Percentiles rank a stretch among this genome's conserved stretches.
Conservation (phyloP, 2,797 vertebrate species). For the Parambassis ranga region DNA sequence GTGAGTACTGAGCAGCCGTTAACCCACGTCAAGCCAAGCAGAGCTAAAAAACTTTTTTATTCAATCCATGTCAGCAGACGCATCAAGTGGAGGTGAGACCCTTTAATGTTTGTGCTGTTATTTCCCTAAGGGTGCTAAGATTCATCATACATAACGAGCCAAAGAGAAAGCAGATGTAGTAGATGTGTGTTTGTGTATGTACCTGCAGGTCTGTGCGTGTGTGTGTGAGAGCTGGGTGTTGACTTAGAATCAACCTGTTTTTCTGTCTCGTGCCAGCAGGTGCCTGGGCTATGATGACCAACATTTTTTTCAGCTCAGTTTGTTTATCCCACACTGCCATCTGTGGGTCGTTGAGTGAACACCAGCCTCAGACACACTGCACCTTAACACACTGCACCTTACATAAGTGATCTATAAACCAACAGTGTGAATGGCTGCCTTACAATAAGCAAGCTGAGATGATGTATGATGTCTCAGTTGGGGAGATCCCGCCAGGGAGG, state of each 20-base stretch:
- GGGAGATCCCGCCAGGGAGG: conserved; percentile 20
- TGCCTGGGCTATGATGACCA: conserved; percentile 17
- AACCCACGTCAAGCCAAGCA: background rate
- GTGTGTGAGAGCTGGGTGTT: background rate
- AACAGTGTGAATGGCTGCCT: conserved; percentile 16
- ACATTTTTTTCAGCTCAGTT: background rate
- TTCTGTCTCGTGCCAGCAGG: background rate
- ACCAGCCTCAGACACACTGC: background rate
- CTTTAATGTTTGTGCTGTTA: background rate
- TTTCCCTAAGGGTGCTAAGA: conserved; percentile 1
- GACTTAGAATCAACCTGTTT: conserved; percentile 2
- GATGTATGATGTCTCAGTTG: conserved; percentile 40
- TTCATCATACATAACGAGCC: conserved; percentile 7
- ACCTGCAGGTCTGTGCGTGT: background rate
- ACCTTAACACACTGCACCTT: conserved; percentile 48
- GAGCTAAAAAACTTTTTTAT: background rate
- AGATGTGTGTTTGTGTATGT: background rate
- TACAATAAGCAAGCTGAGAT: conserved; percentile 33
- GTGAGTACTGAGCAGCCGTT: conserved; percentile 6
- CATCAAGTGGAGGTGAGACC: background rate
- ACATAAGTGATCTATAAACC: conserved; percentile 60
- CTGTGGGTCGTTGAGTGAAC: conserved; percentile 48
- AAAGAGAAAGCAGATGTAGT: background rate
- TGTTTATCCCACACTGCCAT: conserved; percentile 67
- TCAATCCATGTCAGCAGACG: background rate